Evolutionary conservation across 2,797 vertebrate species (phyloP).

Genomic region (Hybognathus amarus): DNA sequence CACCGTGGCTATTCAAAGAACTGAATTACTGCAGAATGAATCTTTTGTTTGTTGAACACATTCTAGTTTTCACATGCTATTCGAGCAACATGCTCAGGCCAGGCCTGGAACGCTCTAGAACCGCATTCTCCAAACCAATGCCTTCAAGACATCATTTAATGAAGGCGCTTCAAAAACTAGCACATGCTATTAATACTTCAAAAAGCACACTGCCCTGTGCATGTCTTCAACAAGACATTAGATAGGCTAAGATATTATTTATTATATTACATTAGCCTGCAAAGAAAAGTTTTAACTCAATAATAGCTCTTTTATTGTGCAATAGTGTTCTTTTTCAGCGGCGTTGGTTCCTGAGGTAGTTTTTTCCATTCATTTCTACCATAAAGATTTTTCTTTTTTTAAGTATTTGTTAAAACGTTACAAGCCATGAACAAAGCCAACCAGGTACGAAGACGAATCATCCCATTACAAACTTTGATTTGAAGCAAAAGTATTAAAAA

Average conservation of each 20-base stretch:
- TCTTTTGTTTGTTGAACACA: constrained; percentile 52
- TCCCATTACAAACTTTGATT: background rate
- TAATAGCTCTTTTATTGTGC: background rate
- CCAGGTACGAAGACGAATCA: background rate
- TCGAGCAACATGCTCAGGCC: constrained; percentile 1
- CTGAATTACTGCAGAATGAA: constrained; percentile 52
- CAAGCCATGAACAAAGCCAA: background rate
- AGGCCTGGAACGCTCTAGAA: background rate
- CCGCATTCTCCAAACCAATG: constrained; percentile 31
- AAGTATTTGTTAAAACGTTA: background rate
- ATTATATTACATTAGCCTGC: background rate
- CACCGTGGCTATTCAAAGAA: constrained; percentile 45
- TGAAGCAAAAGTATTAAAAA: background rate
- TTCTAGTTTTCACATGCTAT: constrained; percentile 42
- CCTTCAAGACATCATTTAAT: constrained; percentile 17
- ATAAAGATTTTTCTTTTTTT: background rate
- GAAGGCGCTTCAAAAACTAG: constrained; percentile 16
- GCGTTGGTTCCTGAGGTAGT: background rate
- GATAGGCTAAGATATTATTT: background rate
- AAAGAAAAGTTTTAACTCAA: background rate
- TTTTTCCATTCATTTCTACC: background rate
- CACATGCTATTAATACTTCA: constrained; percentile 42
- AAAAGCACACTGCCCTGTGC: background rate
- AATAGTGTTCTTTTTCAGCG: background rate
- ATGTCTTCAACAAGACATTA: constrained; percentile 4